These are phyloP conservation scores for Tympanoctomys barrerae DNA, from an alignment of 2,797 vertebrate species.

Conservation along the genomic window DNA sequence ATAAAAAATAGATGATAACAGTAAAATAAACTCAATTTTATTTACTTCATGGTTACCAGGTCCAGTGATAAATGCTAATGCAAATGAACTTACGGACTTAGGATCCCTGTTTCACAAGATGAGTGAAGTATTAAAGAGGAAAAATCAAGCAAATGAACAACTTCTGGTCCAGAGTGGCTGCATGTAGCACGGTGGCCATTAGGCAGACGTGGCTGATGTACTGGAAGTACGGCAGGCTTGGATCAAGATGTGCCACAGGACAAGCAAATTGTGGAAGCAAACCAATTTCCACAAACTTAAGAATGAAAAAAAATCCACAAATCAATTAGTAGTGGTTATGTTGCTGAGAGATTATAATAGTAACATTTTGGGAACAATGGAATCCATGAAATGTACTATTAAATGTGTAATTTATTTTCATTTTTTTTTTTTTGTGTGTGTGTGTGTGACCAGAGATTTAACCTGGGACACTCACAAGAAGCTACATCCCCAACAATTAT, in stretches of 20 bases:
- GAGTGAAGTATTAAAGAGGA: not conserved
- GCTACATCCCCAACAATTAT: not conserved
- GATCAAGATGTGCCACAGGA: not conserved
- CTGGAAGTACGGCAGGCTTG: not conserved
- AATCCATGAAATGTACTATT: not conserved
- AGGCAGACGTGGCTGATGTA: not conserved
- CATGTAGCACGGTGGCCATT: no score
- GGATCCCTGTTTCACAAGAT: not conserved
- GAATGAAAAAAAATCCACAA: not conserved
- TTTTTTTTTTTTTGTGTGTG: not conserved
- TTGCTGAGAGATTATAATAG: not conserved
- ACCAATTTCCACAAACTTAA: not conserved
- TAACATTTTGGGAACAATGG: not conserved
- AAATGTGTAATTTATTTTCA: not conserved
- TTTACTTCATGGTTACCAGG: not conserved
- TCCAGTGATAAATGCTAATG: not conserved
- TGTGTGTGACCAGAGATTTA: not conserved
- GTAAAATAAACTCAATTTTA: not conserved
- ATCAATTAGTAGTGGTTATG: not conserved
- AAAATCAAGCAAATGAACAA: not conserved
- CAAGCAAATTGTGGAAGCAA: not conserved
- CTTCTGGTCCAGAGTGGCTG: fast-evolving
- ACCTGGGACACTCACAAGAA: not conserved
- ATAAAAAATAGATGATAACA: not conserved
- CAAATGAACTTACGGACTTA: not conserved